Conservation (phyloP, 2,888 invertebrate species). For the Agrotis clavis region DNA sequence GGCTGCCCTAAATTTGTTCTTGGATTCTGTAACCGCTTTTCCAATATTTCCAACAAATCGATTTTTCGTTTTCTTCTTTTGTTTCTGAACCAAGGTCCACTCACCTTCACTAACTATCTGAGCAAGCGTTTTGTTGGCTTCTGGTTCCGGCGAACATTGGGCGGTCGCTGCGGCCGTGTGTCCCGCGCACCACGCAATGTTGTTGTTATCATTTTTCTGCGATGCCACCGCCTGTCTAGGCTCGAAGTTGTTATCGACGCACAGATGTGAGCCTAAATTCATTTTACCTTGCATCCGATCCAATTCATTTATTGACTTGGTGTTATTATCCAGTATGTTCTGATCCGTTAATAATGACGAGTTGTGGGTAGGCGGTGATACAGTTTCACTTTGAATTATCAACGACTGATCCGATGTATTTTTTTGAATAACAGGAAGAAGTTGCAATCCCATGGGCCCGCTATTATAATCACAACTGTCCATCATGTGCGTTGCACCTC, state of each 20-base stretch:
- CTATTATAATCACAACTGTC: conserved; percentile 24
- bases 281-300: neutral
- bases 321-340: neutral
- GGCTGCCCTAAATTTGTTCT: neutral
- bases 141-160: conserved; percentile 1
- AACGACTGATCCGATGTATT: neutral
- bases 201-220: conserved; percentile 4
- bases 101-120: conserved; percentile 12
- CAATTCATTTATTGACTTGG: neutral
- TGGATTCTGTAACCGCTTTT: neutral
- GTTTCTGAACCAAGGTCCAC: conserved; percentile 8
- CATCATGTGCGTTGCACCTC: conserved; percentile 12
- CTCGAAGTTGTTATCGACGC: conserved; percentile 9
- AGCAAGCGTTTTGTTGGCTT: neutral
- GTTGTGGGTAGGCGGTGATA: conserved; percentile 8
- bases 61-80: neutral
- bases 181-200: neutral
- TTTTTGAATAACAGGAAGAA: conserved; percentile 10
- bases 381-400: neutral
- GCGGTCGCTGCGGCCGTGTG: conserved; percentile 1
- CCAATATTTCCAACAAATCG: neutral
- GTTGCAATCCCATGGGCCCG: conserved; percentile 21
- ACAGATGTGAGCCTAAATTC: conserved; percentile 4
- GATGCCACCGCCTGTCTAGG: neutral
- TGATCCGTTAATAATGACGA: conserved; percentile 8